Evolutionary conservation across 92 coral and sea anemone genomes (phyloP), one percentile per base, ranked within the genome.

Genomic region (Phenganax subtilis): DNA sequence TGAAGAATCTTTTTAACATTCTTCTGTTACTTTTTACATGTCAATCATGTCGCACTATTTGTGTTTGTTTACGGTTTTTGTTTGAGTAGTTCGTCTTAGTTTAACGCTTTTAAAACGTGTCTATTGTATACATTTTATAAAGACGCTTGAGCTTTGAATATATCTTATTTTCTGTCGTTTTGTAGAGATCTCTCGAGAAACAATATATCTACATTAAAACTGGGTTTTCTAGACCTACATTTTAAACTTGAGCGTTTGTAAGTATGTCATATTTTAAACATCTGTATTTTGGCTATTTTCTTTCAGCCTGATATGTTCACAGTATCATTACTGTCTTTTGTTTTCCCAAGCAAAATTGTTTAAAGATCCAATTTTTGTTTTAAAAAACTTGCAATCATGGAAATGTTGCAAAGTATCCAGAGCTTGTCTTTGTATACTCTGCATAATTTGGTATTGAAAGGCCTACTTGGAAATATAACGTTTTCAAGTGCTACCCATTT

Each of bases 111-210:
- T 20, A 20, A 20, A 20, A 20, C 25, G 25, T 20, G 25, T 20
- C 25, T 11, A 12, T 72, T 51, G 30, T 12, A 51, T 58, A 72
- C 60, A 25, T 7, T 71, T 20, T 20, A 20, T 20, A 20, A 20
- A 20, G 76, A 72, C 55, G 30, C 53, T 4, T 12, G 54, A 54
- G 25, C 30, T 0, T 37, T 55, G 25, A 51, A 51, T 15, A 16
- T 73, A 53, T 53, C 54, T 51, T 11, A 8, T 20, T 52, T 44
- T 37, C 47, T 37, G 47, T 37, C 47, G 47, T 37, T 57, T 77
- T 58, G 14, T 79, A 79, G 83, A 15, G 83, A 79, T 65, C 83
- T 79, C 1, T 79, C 83, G 20, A 62, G 54, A 51, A 79, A 79
- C 57, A 79, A 79, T 15, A 79, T 79, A n/a, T 6, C 83, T 8